Conservation (phyloP, 30 jellyfish, hydroid and myxozoan genomes). For the Turritopsis rubra region DNA sequence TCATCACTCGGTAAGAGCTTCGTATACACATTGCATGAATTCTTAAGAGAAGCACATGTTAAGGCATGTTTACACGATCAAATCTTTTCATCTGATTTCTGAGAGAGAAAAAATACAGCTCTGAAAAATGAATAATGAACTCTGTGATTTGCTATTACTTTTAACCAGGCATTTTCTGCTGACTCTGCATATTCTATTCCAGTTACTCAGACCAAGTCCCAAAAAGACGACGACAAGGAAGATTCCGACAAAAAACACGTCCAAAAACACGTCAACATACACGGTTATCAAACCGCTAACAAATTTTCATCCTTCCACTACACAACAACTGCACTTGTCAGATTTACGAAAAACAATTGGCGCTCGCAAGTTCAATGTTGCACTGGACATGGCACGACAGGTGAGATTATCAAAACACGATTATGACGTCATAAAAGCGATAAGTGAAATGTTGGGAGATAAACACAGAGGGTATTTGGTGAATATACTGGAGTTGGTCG, state of each 20-base stretch:
- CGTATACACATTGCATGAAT: too few species aligned
- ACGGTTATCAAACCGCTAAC: neutral
- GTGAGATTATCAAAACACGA: neutral
- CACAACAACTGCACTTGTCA: neutral
- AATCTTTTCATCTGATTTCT: too few species aligned
- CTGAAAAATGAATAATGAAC: too few species aligned
- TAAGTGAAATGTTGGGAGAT: neutral
- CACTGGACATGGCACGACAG: slow-evolving; percentile 6
- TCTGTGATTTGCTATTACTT: too few species aligned
- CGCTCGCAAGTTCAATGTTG: neutral
- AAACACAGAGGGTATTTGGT: neutral
- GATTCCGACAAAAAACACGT: neutral
- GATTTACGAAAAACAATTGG: neutral
- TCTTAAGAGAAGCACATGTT: too few species aligned
- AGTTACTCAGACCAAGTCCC: neutral
- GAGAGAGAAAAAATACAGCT: too few species aligned
- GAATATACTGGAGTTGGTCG: neutral
- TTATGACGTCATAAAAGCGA: neutral
- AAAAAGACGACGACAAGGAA: neutral
- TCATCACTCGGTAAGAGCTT: too few species aligned
- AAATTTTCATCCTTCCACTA: neutral
- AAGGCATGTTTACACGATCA: too few species aligned
- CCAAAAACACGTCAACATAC: neutral
- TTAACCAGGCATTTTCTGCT: too few species aligned
- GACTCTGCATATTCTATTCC: neutral